Evolutionary conservation across 1,140 invertebrate genomes (phyloP).

Genomic region (Antheraea pernyi): DNA sequence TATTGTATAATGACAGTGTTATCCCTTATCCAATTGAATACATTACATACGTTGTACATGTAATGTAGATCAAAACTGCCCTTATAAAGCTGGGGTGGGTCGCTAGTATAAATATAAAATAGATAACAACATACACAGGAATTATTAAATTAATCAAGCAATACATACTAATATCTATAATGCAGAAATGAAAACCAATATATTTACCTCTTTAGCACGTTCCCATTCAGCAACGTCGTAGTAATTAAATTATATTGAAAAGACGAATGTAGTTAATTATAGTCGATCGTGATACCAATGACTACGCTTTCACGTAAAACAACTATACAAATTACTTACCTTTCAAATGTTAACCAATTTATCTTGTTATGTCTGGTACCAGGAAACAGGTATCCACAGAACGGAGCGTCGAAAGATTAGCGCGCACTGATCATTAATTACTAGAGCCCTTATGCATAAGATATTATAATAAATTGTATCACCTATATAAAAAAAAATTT

Average conservation of each 20-base stretch:
- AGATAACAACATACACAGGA: too few species aligned
- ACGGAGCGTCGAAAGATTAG: constrained; percentile 31
- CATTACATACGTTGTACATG: too few species aligned
- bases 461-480: too few species aligned
- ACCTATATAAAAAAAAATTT: too few species aligned
- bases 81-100: too few species aligned
- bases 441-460: constrained; percentile 14
- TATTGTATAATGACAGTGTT: too few species aligned
- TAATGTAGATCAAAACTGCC: too few species aligned
- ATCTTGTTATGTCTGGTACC: constrained; percentile 45
- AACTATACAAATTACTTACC: constrained; percentile 55
- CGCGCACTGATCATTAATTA: constrained; percentile 13
- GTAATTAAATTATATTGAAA: background rate
- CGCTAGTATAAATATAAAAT: too few species aligned
- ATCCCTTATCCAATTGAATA: too few species aligned
- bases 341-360: constrained; percentile 51
- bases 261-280: constrained; percentile 6
- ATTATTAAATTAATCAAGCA: too few species aligned
- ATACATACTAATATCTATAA: too few species aligned
- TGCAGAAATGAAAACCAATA: background rate
- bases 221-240: background rate
- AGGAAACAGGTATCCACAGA: constrained; percentile 39
- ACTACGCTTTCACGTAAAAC: constrained; percentile 48
- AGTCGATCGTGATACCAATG: constrained; percentile 38
- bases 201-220: background rate